Base-by-base conservation (phyloP, 2,888 invertebrate genomes). In the Cremastobaeus sp. region DNA sequence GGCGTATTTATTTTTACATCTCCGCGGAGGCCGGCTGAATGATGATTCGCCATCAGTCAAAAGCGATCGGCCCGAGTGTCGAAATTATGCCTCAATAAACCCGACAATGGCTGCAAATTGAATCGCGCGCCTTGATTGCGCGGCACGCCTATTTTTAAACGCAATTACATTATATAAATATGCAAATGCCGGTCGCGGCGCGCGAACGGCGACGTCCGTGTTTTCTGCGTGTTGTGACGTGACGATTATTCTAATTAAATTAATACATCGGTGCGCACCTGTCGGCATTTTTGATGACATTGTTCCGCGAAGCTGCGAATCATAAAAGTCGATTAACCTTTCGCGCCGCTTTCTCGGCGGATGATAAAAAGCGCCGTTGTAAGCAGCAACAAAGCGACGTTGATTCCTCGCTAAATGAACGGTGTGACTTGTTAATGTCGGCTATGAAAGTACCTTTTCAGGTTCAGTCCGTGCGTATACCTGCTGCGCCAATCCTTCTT, bases 261-360 rank as follows among this genome's bases (percentile, higher is more conserved):
- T 52, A 69, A 60, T 54, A 14, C 6, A 39, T 60, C 34, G 45
- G 21, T 52, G 21, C 25, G 21, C 43, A 48, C 28, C 37, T 57
- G 50, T 52, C 60, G 60, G 68, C 50, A 28, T 57, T 25, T 60
- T 69, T 69, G 55, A 70, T 71, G 64, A 57, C 70, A 57, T 55
- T 70, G 62, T 70, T 18, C 18, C 28, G 34, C 39, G 47, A 39
- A 35, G 35, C 28, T 37, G 47, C 48, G 62, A 57, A 57, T 64
- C 69, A 41, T 71, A 71, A 71, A 71, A 71, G 48, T 50, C 70
- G 64, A 71, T 71, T 71, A 50, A 71, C 70, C 64, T 69, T 71
- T 70, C 41, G 41, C 62, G 48, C 62, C 50, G 55, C 43, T 68
- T 59, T 52, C 48, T 34, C 41, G 32, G 28, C 14, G 37, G 59